Evolutionary conservation across 2,888 invertebrate genomes (phyloP), one percentile per base, ranked within the genome.

Genomic region (Cataglyphis rosenhaueri): DNA sequence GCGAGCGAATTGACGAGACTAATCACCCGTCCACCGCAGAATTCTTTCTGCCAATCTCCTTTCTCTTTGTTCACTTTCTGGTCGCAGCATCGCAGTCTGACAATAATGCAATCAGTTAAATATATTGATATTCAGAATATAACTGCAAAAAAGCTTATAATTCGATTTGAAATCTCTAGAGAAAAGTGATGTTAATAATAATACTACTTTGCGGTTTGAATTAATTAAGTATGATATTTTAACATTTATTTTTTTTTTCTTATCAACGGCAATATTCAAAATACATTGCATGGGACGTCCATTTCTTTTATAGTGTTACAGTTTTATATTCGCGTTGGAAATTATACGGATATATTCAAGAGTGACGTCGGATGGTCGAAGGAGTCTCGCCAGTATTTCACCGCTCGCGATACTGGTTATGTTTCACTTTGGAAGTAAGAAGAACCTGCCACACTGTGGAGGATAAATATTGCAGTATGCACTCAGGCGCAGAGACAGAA

Each of bases 381-480:
- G 81, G 82, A 85, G 75, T 86, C 73, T 76, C 76, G 52, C 48
- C 66, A 81, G 57, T 83, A 83, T 83, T 88, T 89, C 82, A 89
- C 73, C 79, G 73, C 25, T 78, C 64, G 68, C 35, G 82, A 81
- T 83, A 71, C 83, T 35, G 71, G 82, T 82, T 83, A 83, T 82
- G 82, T 83, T 83, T 83, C 73, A 83, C 82, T 82, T 83, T 81
- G 62, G 68, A 82, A 62, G 44, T 66, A 82, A 82, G 73, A 44
- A 68, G 44, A 44, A 70, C 25, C 21, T 70, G 78, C 78, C 74
- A 59, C 65, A 55, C 32, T 41, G 59, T 64, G 81, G 52, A 85
- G 91, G 89, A 90, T 94, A 91, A 93, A 94, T 94, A 93, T 93
- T 93, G 92, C 92, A 94, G 91, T 87, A 91, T 92, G 93, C 93